Base-by-base conservation (phyloP, 1,140 invertebrate species). In the Lanistes nyassanus region DNA sequence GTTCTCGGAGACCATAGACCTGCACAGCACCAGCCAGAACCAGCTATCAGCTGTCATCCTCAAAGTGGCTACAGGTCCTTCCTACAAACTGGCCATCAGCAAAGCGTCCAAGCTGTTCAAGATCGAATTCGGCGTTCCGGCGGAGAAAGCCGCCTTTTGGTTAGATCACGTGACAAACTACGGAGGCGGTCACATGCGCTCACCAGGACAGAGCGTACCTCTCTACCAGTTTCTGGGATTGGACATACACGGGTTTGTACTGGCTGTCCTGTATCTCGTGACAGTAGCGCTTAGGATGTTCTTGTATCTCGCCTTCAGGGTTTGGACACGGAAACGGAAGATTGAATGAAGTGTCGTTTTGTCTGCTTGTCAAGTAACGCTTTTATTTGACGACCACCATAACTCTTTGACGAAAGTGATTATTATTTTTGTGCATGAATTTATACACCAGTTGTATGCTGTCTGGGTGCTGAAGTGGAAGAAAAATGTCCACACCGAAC, bases 141-240 rank as follows among this genome's bases (percentile, higher is more conserved):
- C n/a, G 34, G 73, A 79, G 58, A 71, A 51, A 65, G 82, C 76
- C 9, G 78, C 81, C 0, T 81, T 75, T 51, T 82, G 80, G 81
- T 74, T 86, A 56, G 77, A 85, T 51, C 78, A 84, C 73, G 80
- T 84, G 62, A 78, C 82, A 6, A 80, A 79, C 55, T 82, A 82
- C 74, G 84, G 83, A 3, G 78, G 79, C 39, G 70, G 68, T 16
- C 79, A 84, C 66, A 70, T 86, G 42, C 66, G 80, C 21, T 78
- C 80, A 9, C 23, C 69, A 3, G 73, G 71, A 37, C 68, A 75
- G 26, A 42, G 70, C 58, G 73, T 84, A 62, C 76, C 79, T 16
- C 68, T 69, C 42, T 83, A 79, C 60, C 69, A 81, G 65, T 82
- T 82, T 66, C 70, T 76, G 26, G 67, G 75, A 47, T 23, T 84